Conservation (phyloP, 2,888 invertebrate species). For the Oscheius sp. region DNA sequence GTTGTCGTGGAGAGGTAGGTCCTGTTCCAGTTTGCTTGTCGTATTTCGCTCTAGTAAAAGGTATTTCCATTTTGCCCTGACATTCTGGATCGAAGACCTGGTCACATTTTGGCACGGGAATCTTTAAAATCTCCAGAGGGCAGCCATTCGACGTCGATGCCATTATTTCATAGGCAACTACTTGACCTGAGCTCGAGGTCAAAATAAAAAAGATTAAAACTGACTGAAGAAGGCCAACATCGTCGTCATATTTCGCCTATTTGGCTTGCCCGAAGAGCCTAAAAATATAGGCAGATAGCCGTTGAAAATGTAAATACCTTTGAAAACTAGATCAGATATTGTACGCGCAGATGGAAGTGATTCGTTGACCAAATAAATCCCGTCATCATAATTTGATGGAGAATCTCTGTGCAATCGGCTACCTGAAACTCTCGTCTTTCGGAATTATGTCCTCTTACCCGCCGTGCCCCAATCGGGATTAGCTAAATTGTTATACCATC, state of each 20-base stretch:
- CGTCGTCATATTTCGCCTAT: constrained; percentile 66
- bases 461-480: constrained; percentile 95
- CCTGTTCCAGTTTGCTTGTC: constrained; percentile 93
- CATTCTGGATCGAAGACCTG: constrained; percentile 90
- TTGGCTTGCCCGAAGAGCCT: constrained; percentile 66
- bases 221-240: constrained; percentile 92
- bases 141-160: constrained; percentile 97
- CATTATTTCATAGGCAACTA: constrained; percentile 94
- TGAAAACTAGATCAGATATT: constrained; percentile 87
- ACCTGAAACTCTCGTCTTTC: constrained; percentile 78
- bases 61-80: constrained; percentile 89
- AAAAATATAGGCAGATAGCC: constrained; percentile 75
- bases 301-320: constrained; percentile 82
- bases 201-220: constrained; percentile 54
- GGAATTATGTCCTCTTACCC: constrained; percentile 77
- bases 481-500: constrained; percentile 97
- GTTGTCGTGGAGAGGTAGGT: constrained; percentile 95
- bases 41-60: constrained; percentile 84
- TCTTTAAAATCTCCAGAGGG: constrained; percentile 94
- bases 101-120: constrained; percentile 93
- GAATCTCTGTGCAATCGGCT: constrained; percentile 90
- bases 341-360: constrained; percentile 87
- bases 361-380: constrained; percentile 92
- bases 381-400: constrained; percentile 91
- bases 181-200: constrained; percentile 81